Base-by-base conservation (phyloP, 2,888 invertebrate species). In the Metacarcinus magister region DNA sequence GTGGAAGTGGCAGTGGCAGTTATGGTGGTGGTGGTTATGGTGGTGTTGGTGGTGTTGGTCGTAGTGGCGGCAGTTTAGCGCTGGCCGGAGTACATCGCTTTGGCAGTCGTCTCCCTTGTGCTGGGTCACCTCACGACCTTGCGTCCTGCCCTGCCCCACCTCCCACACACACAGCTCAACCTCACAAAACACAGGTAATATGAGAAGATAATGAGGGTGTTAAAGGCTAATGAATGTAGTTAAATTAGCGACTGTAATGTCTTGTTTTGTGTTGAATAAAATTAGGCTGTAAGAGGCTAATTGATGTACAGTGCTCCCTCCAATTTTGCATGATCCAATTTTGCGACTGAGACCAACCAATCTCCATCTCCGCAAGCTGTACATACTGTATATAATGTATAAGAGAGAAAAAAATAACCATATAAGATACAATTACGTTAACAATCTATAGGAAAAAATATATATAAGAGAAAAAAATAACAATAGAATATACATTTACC, bases 81-180 rank as follows among this genome's bases (percentile, higher is more conserved):
- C 89, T 96, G 16, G 94, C 96, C 10, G 94, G 92, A 44, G 96
- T 96, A 19, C 96, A 96, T 67, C 96, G 96, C 43, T 96, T 96
- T 93, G 96, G 96, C n/a, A 92, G 89, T 93, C 92, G 54, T 19
- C 95, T 91, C 54, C 94, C 95, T 23, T 96, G 96, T 39, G 95
- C 94, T 7, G 96, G 96, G 13, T 96, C 96, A 19, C 96, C 96
- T 46, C 96, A 96, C 95, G 96, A 96, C 93, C 67, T 96, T n/a
- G 96, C 95, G 43, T 94, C 96, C 44, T 96, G 96, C 54, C 96
- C 96, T 43, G 96, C 54, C 87, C 87, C 87, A 39, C 87, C 87
- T n/a, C 39, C 87, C 87, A 10, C 16, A 13, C 75, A 82, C 10
- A 13, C 39, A 39, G 3, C 39, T 0, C 39, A 8, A 39, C 87